Percentiles rank a stretch among this genome's conserved stretches.
These are phyloP conservation scores for Cantharis flavilabris DNA, from an alignment of 2,888 invertebrate species.

Conservation along the genomic window DNA sequence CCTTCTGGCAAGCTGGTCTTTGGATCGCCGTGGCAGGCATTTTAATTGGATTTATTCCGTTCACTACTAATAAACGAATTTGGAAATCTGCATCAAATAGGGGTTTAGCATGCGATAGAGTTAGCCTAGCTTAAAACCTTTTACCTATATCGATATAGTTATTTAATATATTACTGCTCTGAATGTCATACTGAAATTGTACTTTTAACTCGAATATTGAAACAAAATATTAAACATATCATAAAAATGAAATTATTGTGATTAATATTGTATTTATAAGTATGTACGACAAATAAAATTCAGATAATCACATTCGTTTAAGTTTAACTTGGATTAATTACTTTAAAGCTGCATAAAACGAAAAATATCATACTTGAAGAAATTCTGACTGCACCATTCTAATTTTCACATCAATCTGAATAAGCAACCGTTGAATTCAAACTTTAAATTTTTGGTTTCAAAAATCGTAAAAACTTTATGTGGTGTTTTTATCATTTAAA, in stretches of 20 bases:
- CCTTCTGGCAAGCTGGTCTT: conserved; percentile 79
- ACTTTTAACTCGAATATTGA: background rate
- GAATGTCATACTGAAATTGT: background rate
- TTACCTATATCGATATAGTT: background rate
- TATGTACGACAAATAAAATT: background rate
- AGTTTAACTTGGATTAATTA: too few relatives aligned
- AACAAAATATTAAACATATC: background rate
- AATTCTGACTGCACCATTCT: too few relatives aligned
- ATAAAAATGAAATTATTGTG: background rate
- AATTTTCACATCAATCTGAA: too few relatives aligned
- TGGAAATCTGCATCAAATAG: conserved; percentile 49
- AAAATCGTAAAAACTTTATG: too few relatives aligned
- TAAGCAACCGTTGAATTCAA: too few relatives aligned
- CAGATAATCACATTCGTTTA: background rate
- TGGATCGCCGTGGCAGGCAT: conserved; percentile 82
- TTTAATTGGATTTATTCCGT: conserved; percentile 68
- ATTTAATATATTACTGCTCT: background rate
- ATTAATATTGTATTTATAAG: background rate
- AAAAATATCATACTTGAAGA: too few relatives aligned
- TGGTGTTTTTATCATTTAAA: too few relatives aligned
- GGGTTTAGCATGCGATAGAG: conserved; percentile 4
- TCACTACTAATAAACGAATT: conserved; percentile 68
- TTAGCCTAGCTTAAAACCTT: conserved; percentile 1
- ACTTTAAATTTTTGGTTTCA: too few relatives aligned
- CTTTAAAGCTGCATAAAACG: too few relatives aligned